Evolutionary conservation across 2,113 vertebrate genomes (phyloP).

Genomic region (Neoarius graeffei): DNA sequence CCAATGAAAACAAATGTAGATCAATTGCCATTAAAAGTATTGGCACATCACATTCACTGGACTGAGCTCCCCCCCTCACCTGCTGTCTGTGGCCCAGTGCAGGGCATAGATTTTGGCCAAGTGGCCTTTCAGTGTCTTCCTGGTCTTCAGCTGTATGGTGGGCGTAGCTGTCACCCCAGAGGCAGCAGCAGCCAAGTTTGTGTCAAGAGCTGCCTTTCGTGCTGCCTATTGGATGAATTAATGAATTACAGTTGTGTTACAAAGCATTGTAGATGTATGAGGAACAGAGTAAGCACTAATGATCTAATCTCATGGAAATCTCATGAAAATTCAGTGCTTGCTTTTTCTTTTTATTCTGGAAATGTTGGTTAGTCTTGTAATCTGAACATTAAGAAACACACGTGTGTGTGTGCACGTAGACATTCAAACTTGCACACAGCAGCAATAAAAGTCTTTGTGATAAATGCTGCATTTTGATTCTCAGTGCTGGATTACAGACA

Average conservation of each 20-base stretch:
- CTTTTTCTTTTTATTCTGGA: not conserved
- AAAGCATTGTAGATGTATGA: not conserved
- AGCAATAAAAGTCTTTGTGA: not conserved
- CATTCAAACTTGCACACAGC: not conserved
- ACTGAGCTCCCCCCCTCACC: constrained; percentile 56
- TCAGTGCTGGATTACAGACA: not conserved
- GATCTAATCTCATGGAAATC: not conserved
- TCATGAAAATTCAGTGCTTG: not conserved
- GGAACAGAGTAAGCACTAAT: not conserved
- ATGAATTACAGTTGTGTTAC: not conserved
- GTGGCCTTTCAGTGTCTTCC: constrained; percentile 77
- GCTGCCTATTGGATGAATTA: constrained; percentile 61
- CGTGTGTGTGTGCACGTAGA: not conserved
- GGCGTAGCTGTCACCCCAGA: constrained; percentile 61
- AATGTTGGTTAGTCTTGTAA: not conserved
- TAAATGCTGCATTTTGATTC: not conserved
- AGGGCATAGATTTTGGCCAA: constrained; percentile 80
- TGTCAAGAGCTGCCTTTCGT: constrained; percentile 71
- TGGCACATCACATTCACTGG: not conserved
- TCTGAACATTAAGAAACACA: not conserved
- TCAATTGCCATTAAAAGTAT: not conserved
- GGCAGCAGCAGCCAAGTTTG: constrained; percentile 60
- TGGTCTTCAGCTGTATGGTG: constrained; percentile 75
- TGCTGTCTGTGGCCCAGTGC: constrained; percentile 77
- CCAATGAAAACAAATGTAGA: not conserved